These are phyloP conservation scores for Drosophila setosimentum DNA, from an alignment of 2,888 invertebrate species.

Conservation along the genomic window DNA sequence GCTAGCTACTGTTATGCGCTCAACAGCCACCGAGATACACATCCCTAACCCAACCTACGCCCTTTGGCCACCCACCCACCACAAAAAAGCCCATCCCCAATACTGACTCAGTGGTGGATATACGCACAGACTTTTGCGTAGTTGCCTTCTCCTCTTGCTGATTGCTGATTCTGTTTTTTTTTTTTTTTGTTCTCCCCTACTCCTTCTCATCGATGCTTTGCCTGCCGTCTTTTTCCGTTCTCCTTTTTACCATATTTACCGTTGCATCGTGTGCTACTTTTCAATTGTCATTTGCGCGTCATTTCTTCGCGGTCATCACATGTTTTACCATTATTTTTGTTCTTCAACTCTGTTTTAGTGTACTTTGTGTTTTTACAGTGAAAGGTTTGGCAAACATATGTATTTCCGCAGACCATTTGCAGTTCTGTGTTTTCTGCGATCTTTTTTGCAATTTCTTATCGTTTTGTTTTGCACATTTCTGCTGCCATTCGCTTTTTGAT, in stretches of 20 bases:
- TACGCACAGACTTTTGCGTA: conserved; percentile 75
- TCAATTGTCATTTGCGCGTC: conserved; percentile 72
- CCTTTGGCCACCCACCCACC: conserved; percentile 33
- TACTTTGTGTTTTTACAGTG: conserved; percentile 49
- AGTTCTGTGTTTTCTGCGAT: conserved; percentile 30
- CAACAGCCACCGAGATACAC: conserved; percentile 35
- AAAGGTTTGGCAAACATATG: conserved; percentile 64
- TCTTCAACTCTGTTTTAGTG: conserved; percentile 23
- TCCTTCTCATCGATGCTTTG: conserved; percentile 10
- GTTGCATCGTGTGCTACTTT: conserved; percentile 71
- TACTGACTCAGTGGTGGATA: conserved; percentile 59
- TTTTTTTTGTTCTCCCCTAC: conserved; percentile 11
- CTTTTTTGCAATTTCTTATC: conserved; percentile 46
- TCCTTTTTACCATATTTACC: conserved; percentile 38
- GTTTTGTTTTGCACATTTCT: conserved; percentile 42
- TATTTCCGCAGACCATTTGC: conserved; percentile 51
- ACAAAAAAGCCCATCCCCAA: conserved; percentile 22
- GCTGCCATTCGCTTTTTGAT: conserved; percentile 77
- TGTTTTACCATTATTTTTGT: conserved; percentile 36
- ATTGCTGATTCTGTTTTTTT: conserved; percentile 41
- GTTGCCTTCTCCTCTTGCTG: conserved; percentile 39
- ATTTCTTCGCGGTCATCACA: conserved; percentile 71
- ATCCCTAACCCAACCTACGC: conserved; percentile 36
- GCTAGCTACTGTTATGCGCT: conserved; percentile 29
- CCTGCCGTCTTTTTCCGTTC: conserved; percentile 27